Percentiles rank a stretch among this genome's conserved stretches.
These are phyloP conservation scores for Callyntrura guangdongensis DNA, from an alignment of 2,888 invertebrate genomes.

Conservation along the genomic window DNA sequence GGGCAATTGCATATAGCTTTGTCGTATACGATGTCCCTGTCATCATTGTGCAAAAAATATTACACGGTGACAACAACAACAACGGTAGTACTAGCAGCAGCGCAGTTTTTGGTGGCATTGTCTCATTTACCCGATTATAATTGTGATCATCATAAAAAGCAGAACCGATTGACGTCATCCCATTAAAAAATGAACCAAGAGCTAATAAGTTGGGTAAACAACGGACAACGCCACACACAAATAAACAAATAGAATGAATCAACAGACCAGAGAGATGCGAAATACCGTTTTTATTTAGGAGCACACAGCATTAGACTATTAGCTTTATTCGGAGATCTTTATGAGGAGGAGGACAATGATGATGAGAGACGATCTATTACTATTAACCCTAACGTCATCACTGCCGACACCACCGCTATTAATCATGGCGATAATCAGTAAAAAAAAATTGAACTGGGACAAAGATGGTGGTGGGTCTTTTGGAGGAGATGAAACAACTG, in stretches of 20 bases:
- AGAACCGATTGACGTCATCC: slow-evolving; percentile 48
- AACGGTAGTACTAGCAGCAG: too few relatives aligned
- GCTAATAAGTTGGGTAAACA: neutral
- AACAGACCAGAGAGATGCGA: neutral
- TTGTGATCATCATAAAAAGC: too few relatives aligned
- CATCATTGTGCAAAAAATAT: neutral
- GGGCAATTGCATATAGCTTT: too few relatives aligned
- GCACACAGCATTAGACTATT: neutral
- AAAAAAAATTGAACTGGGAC: too few relatives aligned
- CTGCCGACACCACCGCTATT: too few relatives aligned
- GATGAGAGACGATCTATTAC: neutral
- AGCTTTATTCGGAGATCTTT: neutral
- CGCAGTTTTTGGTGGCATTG: too few relatives aligned
- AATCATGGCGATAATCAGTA: too few relatives aligned
- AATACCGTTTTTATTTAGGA: neutral
- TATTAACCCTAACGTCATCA: too few relatives aligned
- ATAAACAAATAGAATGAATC: neutral
- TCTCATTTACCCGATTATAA: slow-evolving; percentile 7
- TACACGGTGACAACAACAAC: neutral
- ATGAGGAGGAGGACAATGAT: neutral
- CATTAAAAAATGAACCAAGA: slow-evolving; percentile 45
- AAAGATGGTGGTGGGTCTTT: too few relatives aligned
- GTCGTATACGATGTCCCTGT: too few relatives aligned
- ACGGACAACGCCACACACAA: too few relatives aligned
- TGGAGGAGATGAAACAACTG: neutral